Conservation (phyloP, 1,140 invertebrate species). For the Potamilus streckersoni region DNA sequence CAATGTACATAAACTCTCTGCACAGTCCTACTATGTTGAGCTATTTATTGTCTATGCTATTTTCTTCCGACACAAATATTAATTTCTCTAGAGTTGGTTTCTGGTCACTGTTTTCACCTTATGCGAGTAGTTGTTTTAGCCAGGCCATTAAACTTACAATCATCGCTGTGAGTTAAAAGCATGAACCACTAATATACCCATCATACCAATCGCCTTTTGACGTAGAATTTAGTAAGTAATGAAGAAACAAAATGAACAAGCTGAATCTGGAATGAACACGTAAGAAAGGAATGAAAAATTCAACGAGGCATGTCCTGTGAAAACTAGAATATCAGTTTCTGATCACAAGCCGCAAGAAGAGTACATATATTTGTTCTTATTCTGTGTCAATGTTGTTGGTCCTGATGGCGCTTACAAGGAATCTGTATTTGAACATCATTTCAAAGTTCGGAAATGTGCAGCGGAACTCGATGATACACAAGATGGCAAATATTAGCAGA, state of each 20-base stretch:
- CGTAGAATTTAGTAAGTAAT: too few relatives aligned
- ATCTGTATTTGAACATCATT: not conserved
- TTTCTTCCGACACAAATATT: too few relatives aligned
- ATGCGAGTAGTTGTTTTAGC: too few relatives aligned
- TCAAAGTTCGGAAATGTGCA: not conserved
- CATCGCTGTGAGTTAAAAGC: too few relatives aligned
- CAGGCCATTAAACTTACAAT: too few relatives aligned
- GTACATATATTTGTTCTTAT: not conserved
- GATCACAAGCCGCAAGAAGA: not conserved
- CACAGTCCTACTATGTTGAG: too few relatives aligned
- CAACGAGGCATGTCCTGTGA: not conserved
- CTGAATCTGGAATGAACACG: not conserved
- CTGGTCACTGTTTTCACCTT: too few relatives aligned
- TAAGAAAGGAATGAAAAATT: slow-evolving; percentile 1
- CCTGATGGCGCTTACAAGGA: not conserved
- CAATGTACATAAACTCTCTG: too few relatives aligned
- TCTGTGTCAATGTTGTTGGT: not conserved
- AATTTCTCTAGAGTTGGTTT: too few relatives aligned
- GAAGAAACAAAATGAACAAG: slow-evolving; percentile 3
- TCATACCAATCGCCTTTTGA: too few relatives aligned
- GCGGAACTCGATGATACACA: slow-evolving; percentile 1
- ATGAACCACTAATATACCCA: too few relatives aligned
- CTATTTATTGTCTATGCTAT: too few relatives aligned
- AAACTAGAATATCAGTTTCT: not conserved
- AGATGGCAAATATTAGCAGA: not conserved